A percentile compares a stretch with the other conserved stretches of the same genome.
These are phyloP conservation scores for Campoletis raptor DNA, from an alignment of 2,888 invertebrate genomes.

Conservation along the genomic window DNA sequence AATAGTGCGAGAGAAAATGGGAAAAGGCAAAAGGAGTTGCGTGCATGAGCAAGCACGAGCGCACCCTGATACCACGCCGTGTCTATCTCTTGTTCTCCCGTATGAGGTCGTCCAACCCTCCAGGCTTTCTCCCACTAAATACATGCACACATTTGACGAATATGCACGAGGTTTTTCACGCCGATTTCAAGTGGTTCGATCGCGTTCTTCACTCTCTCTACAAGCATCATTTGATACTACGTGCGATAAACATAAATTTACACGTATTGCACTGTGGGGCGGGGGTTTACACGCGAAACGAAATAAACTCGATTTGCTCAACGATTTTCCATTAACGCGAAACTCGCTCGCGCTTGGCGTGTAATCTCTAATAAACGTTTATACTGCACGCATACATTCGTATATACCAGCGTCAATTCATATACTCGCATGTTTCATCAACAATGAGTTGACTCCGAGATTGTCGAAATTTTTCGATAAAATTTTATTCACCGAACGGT, in stretches of 20 bases:
- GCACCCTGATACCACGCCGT: slow-evolving; percentile 3
- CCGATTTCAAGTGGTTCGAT: not conserved
- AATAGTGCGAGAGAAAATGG: slow-evolving; percentile 11
- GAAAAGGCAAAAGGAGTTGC: slow-evolving; percentile 25
- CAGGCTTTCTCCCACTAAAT: slow-evolving; percentile 59
- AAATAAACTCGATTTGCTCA: slow-evolving; percentile 56
- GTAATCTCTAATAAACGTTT: slow-evolving; percentile 55
- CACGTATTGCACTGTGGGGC: slow-evolving; percentile 9
- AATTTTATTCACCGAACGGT: too few species aligned
- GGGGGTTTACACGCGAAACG: slow-evolving; percentile 17
- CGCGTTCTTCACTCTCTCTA: too few species aligned
- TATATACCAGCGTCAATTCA: not conserved
- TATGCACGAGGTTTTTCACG: not conserved
- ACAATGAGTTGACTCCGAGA: not conserved
- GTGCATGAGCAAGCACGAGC: slow-evolving; percentile 39
- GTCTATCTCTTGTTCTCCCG: slow-evolving; percentile 20
- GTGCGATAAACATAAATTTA: slow-evolving; percentile 47
- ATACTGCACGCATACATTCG: not conserved
- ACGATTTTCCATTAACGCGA: slow-evolving; percentile 59
- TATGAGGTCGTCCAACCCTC: slow-evolving; percentile 65
- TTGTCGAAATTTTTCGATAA: too few species aligned
- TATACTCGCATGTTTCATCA: not conserved
- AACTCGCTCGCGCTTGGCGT: not conserved
- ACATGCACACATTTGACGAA: slow-evolving; percentile 33
- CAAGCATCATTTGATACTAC: slow-evolving; percentile 50